Evolutionary conservation across 2,797 vertebrate species (phyloP), one percentile per base, ranked within the genome.

Genomic region (Intellagama lesueurii): DNA sequence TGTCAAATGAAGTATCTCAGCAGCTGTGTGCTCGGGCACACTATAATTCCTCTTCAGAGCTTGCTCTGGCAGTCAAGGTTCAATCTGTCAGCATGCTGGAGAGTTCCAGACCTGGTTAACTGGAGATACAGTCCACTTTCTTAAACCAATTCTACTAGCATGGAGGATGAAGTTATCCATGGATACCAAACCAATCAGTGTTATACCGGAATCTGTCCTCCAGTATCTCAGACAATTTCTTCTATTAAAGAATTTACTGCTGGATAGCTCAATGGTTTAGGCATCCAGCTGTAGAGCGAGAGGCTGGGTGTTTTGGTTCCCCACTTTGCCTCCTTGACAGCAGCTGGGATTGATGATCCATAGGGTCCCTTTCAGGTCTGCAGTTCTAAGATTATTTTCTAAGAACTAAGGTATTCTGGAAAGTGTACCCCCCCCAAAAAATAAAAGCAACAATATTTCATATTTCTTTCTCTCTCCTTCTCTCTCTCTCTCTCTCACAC

Each of bases 1-100:
- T 64, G 72, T 80, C 91, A 3, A 47, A 88, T 87, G 81, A 22
- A 16, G 72, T 47, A 76, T 89, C 86, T 66, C 66, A 78, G 11
- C 32, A 73, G 79, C 26, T 75, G 12, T 88, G n/a, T 64, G 30
- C 7, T 32, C 47, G 35, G 60, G 72, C 12, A 26, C 22, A n/a
- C 17, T 44, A 7, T 3, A 70, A 56, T 30, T 12, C 40, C 78
- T 66, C 68, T 79, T 88, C 47, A 24, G 19, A 47, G 44, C 0
- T 32, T 84, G 70, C 8, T 73, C 85, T 88, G 4, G 73, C 17
- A 81, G 60, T 88, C 83, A 81, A 14, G 49, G 56, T 1, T 52
- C 32, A 76, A 44, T 49, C 40, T 68, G 72, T 35, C 30, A 88
- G 72, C 68, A 44, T n/a, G 6, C 22, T 49, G 22, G 11, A 44